phyloP scores from a whole-genome alignment of 2,113 vertebrate genomes.

The Beaufortia kweichowensis region DNA sequence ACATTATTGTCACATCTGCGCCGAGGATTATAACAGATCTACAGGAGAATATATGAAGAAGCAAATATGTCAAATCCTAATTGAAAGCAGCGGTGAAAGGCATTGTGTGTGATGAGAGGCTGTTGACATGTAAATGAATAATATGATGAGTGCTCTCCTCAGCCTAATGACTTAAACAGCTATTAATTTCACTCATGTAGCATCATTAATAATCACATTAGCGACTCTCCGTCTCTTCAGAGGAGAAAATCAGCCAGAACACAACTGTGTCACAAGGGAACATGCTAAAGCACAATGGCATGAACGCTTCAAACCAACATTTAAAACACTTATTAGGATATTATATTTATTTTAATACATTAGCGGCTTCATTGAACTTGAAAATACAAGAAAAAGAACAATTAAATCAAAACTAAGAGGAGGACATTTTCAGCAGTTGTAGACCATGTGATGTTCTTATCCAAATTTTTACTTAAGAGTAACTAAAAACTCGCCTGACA shows the following conservation, averaged over 20 bases:
- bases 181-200: conserved; percentile 55
- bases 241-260: conserved; percentile 58
- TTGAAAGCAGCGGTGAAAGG: not conserved
- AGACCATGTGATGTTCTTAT: not conserved
- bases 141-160: conserved; percentile 53
- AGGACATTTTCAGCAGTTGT: not conserved
- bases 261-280: conserved; percentile 37
- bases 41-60: not conserved
- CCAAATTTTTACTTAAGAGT: too few species aligned
- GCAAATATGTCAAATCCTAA: not conserved
- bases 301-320: conserved; percentile 21
- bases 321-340: not conserved
- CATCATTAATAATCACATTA: conserved; percentile 57
- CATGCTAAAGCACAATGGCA: conserved; percentile 30
- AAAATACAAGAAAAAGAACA: not conserved
- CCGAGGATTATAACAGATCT: not conserved
- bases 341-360: not conserved
- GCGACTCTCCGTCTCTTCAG: conserved; percentile 48
- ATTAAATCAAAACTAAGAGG: not conserved
- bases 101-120: conserved; percentile 44
- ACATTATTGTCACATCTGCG: too few species aligned
- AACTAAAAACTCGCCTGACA: too few species aligned
- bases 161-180: conserved; percentile 57
- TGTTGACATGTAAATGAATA: conserved; percentile 46
- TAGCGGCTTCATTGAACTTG: not conserved